Base-by-base conservation (phyloP, 2,888 invertebrate genomes). In the Tribolium freemani region DNA sequence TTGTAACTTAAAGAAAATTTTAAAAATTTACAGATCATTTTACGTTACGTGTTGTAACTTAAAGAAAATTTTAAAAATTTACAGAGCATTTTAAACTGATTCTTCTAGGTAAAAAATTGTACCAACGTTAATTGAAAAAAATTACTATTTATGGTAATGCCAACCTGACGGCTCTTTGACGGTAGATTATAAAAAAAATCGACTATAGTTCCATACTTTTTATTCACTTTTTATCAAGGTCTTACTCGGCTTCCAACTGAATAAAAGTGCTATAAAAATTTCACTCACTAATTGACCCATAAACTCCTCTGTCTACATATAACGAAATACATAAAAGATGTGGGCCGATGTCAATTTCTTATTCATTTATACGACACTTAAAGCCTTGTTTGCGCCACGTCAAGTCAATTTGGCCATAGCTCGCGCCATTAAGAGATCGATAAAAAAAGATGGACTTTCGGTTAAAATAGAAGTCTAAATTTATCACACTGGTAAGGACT, bases 331-430 rank as follows among this genome's bases (percentile, higher is more conserved):
- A 54, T 53, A 67, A 57, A 44, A 60, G 53, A 44, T 51, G 69
- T 68, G 68, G 68, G 68, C 16, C 16, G 68, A 38, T 60, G 60
- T 58, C 68, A 68, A 50, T 68, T 68, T 57, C 68, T 31, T 68
- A 57, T 68, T 68, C 48, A 60, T 58, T 26, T 56, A 56, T 56
- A 38, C 10, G 38, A 50, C 57, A 48, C 57, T 68, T 53, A 60
- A 20, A 20, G 50, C 57, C 60, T 69, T 69, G 69, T 69, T 69
- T 69, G 57, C 60, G 60, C 50, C 21, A 60, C 69, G 69, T 69
- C 69, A 57, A 46, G 46, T 38, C 60, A 50, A 60, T 69, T 53
- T 69, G 38, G 53, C 26, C 38, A 45, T 60, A 44, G 5, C 9
- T 51, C 31, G 5, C 53, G n/a, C 10, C 45, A 38, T 44, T 10